Conservation (phyloP, 2,797 vertebrate genomes). For the Enteromius radiatus region DNA sequence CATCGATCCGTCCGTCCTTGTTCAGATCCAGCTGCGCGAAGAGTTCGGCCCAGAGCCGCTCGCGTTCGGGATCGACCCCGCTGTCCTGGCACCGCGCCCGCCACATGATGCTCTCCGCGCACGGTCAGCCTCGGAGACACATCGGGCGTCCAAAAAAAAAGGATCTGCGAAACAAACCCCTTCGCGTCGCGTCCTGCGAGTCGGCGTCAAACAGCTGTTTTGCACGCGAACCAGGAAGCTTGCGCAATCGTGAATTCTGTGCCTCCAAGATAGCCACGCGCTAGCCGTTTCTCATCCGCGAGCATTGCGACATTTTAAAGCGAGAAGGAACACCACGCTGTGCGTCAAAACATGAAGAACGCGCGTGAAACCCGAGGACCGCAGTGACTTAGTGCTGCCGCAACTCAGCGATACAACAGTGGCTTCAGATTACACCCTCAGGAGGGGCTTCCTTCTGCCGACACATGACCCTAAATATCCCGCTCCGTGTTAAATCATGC, state of each 20-base stretch:
- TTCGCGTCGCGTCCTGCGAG: constrained; percentile 4
- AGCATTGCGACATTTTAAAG: neutral
- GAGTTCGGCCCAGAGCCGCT: constrained; percentile 80
- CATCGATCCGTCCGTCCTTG: constrained; percentile 87
- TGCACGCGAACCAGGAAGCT: constrained; percentile 40
- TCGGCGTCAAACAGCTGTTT: constrained; percentile 14
- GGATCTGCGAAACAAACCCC: constrained; percentile 20
- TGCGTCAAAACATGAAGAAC: neutral
- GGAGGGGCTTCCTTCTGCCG: neutral
- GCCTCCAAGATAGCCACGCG: neutral
- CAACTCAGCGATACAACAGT: neutral
- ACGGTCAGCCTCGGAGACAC: neutral
- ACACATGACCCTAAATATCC: neutral
- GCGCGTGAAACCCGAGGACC: neutral
- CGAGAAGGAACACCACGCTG: neutral
- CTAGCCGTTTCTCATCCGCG: neutral
- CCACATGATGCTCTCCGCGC: constrained; percentile 62
- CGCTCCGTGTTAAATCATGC: neutral
- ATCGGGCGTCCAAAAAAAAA: constrained; percentile 1
- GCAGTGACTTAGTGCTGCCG: neutral
- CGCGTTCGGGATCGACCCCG: constrained; percentile 72
- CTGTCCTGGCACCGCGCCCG: constrained; percentile 69
- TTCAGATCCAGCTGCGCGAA: constrained; percentile 89
- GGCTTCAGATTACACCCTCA: constrained; percentile 34
- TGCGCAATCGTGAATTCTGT: neutral